Evolutionary conservation across 2,888 invertebrate genomes (phyloP).

Genomic region (Tanypteryx hageni): DNA sequence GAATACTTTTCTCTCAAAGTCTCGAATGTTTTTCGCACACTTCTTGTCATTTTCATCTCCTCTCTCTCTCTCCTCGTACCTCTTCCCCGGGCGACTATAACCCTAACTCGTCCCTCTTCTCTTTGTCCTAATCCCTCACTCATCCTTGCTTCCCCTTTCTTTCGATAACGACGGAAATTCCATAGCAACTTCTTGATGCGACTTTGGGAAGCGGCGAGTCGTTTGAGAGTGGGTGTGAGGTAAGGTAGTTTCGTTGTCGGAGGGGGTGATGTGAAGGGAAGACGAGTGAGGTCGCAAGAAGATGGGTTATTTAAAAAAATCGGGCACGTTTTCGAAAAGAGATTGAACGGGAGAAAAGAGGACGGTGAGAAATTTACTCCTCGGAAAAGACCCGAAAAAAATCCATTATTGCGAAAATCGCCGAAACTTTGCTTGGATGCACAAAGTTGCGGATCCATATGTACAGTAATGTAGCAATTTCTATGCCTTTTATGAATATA

Average conservation of each 20-base stretch:
- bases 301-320: conserved; percentile 23
- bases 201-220: conserved; percentile 31
- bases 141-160: background rate
- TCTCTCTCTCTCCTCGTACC: conserved; percentile 18
- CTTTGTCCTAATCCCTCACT: background rate
- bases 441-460: conserved; percentile 43
- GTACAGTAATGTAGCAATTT: conserved; percentile 46
- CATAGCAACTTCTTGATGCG: conserved; percentile 54
- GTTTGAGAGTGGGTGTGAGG: background rate
- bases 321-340: background rate
- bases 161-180: conserved; percentile 21
- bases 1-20: background rate
- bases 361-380: conserved; percentile 46
- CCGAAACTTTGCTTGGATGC: conserved; percentile 42
- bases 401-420: conserved; percentile 37
- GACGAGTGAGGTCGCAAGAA: background rate
- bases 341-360: background rate
- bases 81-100: background rate
- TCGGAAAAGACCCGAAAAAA: conserved; percentile 46
- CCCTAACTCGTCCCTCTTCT: background rate
- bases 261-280: background rate
- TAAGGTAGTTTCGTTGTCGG: too few species aligned
- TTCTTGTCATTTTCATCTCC: background rate
- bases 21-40: conserved; percentile 2
- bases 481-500: conserved; percentile 36